Percentiles rank a stretch among this genome's conserved stretches.
Conservation (phyloP, 2,113 vertebrate genomes). For the Hoplias malabaricus region DNA sequence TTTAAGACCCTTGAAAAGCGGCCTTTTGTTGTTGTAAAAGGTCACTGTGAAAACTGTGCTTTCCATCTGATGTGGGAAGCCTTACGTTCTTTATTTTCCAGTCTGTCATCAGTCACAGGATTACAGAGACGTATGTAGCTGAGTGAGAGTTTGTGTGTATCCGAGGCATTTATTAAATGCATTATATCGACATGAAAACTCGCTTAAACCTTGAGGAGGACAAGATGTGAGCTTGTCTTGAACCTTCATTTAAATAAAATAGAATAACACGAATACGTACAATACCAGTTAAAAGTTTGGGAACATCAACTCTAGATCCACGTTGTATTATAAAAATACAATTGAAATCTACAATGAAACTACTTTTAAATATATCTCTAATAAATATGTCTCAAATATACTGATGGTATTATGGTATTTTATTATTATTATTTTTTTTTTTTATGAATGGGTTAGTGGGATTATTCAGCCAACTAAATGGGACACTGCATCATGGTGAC, state of each 20-base stretch:
- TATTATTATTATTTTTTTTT: too few relatives aligned
- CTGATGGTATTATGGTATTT: too few relatives aligned
- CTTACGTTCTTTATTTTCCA: slow-evolving; percentile 48
- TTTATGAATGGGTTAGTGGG: too few relatives aligned
- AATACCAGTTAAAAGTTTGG: too few relatives aligned
- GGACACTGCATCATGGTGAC: too few relatives aligned
- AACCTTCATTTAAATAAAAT: background rate
- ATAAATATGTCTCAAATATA: too few relatives aligned
- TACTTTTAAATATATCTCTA: too few relatives aligned
- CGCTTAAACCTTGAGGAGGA: background rate
- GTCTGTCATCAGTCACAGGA: slow-evolving; percentile 20
- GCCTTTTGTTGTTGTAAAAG: slow-evolving; percentile 53
- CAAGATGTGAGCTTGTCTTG: background rate
- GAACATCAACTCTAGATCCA: too few relatives aligned
- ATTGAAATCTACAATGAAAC: too few relatives aligned
- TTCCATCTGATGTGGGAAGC: slow-evolving; percentile 45
- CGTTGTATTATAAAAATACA: too few relatives aligned
- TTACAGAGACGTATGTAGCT: slow-evolving; percentile 2
- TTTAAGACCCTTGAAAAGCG: slow-evolving; percentile 45
- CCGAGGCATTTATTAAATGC: background rate
- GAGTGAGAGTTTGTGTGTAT: background rate
- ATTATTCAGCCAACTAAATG: too few relatives aligned
- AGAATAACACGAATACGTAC: background rate
- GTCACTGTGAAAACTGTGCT: slow-evolving; percentile 45
- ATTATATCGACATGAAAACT: background rate